These are phyloP conservation scores for Apogon talboti DNA, from an alignment of 2,797 vertebrate species.

Conservation along the genomic window DNA sequence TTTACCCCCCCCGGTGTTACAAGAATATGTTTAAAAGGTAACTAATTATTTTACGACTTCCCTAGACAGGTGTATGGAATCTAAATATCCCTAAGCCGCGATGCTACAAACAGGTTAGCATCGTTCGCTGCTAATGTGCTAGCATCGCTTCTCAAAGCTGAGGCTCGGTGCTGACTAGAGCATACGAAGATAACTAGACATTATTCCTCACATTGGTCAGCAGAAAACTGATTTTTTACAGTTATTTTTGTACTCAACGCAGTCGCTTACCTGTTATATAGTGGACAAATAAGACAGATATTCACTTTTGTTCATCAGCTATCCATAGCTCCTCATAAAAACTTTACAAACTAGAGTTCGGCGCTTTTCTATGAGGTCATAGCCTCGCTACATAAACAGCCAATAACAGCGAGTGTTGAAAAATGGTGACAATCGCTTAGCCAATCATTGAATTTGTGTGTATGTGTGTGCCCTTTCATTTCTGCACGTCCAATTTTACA, in stretches of 20 bases:
- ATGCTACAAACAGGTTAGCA: constrained; percentile 26
- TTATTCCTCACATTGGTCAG: background rate
- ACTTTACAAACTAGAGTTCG: constrained; percentile 69
- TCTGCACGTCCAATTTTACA: background rate
- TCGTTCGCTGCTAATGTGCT: constrained; percentile 31
- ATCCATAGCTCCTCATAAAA: constrained; percentile 66
- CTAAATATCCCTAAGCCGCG: too few species aligned
- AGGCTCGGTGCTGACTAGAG: background rate
- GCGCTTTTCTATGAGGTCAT: constrained; percentile 79
- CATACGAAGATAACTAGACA: background rate
- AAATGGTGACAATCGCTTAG: constrained; percentile 35
- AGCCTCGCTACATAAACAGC: constrained; percentile 6
- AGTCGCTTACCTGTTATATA: constrained; percentile 51
- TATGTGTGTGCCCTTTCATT: background rate
- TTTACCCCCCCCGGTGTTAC: accelerated
- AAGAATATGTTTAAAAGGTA: too few species aligned
- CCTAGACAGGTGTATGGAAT: too few species aligned
- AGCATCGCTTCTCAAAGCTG: constrained; percentile 15
- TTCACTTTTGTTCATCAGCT: constrained; percentile 66
- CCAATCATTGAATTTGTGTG: constrained; percentile 51
- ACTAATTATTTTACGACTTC: too few species aligned
- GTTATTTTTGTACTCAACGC: background rate
- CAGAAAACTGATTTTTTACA: background rate
- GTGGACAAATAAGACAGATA: constrained; percentile 29
- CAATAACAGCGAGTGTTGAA: constrained; percentile 50